Evolutionary conservation across 2,888 invertebrate genomes (phyloP).

Genomic region (Meiosimyza decipiens): DNA sequence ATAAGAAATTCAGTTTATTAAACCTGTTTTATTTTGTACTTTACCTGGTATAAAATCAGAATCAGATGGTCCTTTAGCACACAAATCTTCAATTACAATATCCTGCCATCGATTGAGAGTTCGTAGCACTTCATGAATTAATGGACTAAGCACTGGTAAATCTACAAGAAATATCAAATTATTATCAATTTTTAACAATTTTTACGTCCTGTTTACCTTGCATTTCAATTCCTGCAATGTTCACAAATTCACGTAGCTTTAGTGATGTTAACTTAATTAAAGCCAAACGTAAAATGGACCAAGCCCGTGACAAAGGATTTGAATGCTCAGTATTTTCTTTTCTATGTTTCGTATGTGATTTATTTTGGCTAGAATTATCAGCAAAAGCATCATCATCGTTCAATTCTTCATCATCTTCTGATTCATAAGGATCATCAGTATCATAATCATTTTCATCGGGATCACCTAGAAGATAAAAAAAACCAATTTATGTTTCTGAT

Average conservation of each 20-base stretch:
- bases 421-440: constrained; percentile 83
- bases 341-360: constrained; percentile 55
- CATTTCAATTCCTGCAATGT: constrained; percentile 88
- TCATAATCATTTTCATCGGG: constrained; percentile 84
- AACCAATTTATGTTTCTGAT: no score
- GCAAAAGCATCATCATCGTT: constrained; percentile 82
- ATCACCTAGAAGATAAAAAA: constrained; percentile 46
- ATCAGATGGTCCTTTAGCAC: constrained; percentile 78
- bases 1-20: no score
- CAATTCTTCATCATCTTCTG: constrained; percentile 78
- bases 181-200: background rate
- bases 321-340: constrained; percentile 86
- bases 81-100: constrained; percentile 75
- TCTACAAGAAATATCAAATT: constrained; percentile 70
- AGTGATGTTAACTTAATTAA: constrained; percentile 85
- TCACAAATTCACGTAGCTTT: constrained; percentile 88
- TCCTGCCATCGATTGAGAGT: constrained; percentile 92
- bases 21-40: no score
- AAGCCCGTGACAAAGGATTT: constrained; percentile 94
- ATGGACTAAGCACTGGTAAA: constrained; percentile 92
- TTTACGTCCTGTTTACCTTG: constrained; percentile 73
- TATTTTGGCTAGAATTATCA: constrained; percentile 70
- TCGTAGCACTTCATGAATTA: constrained; percentile 89
- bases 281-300: constrained; percentile 93
- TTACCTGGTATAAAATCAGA: constrained; percentile 82